phyloP scores from a whole-genome alignment of 53 echinoderm and acorn worm genomes.

The Pentamera pediparva region DNA sequence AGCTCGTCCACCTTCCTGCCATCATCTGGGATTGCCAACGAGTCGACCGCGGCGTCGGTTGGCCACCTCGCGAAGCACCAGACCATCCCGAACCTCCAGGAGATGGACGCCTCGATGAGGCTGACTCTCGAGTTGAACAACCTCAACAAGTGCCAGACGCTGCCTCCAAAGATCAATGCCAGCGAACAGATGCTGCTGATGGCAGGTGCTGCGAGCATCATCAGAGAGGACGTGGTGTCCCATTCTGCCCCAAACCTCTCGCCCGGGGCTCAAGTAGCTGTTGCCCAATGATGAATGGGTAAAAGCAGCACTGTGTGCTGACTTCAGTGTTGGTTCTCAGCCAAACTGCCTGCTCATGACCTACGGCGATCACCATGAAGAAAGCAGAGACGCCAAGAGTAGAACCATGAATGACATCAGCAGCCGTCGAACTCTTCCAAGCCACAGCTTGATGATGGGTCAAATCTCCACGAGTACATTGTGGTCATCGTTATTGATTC shows the following conservation, averaged over 20 bases:
- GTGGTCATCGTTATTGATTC: too few relatives aligned
- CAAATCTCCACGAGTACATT: too few relatives aligned
- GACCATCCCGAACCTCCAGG: slow-evolving; percentile 78
- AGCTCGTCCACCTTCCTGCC: slow-evolving; percentile 58
- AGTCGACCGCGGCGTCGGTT: slow-evolving; percentile 31
- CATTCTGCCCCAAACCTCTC: slow-evolving; percentile 97
- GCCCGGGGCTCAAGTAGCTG: slow-evolving; percentile 65
- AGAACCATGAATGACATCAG: not conserved
- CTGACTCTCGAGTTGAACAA: slow-evolving; percentile 57
- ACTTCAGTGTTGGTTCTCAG: too few relatives aligned
- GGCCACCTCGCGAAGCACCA: slow-evolving; percentile 88
- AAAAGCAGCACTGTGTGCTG: too few relatives aligned
- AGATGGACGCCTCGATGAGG: slow-evolving; percentile 46
- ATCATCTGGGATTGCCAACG: slow-evolving; percentile 8
- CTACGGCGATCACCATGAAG: not conserved
- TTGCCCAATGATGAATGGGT: too few relatives aligned
- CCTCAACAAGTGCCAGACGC: slow-evolving; percentile 84
- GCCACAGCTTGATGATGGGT: too few relatives aligned
- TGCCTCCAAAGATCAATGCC: slow-evolving; percentile 93
- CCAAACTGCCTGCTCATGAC: not conserved
- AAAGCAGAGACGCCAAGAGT: not conserved
- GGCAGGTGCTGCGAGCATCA: slow-evolving; percentile 53
- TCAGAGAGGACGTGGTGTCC: slow-evolving; percentile 80
- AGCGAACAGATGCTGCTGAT: slow-evolving; percentile 86
- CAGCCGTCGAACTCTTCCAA: too few relatives aligned